Base-by-base conservation (phyloP, 2,797 vertebrate genomes). In the Rallus crepitans region DNA sequence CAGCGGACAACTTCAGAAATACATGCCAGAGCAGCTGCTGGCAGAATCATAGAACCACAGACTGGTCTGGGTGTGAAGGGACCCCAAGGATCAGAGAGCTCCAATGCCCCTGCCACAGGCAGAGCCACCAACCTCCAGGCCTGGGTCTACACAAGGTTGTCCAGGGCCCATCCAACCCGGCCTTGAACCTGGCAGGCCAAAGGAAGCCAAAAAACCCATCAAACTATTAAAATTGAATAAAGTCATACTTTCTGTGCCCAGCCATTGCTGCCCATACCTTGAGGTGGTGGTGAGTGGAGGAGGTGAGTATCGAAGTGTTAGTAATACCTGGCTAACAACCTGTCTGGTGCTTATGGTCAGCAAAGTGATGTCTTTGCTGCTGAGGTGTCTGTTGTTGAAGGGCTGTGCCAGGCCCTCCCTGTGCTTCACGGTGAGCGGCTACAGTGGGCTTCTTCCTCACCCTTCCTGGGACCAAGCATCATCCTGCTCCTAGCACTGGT, bases 371-470 rank as follows among this genome's bases (percentile, higher is more conserved):
- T 59, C 63, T 57, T 63, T 53, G 52, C 35, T 28, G 28, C 63
- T 31, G 47, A 83, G 35, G 15, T 52, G 40, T 8, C 23, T 68
- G 59, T 35, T 9, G 0, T 2, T 48, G 60, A 42, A 73, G 21
- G 61, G 37, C 42, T 40, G 14, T 39, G 53, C 45, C 57, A 80
- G 19, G 28, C 25, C 23, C 12, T 47, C 18, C 30, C 33, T 63
- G 27, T 8, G 3, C 9, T 2, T 55, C 4, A 0, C 1, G 5
- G 10, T 37, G 47, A 47, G 80, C 25, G 20, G 12, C 37, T 12
- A 30, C 52, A 61, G 48, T 37, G 61, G n/a, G 9, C 50, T 64
- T 61, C 37, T 81, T 82, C 66, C 35, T 80, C 13, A 11, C 40
- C 25, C 14, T 33, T 53, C 56, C 66, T 61, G 48, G 55, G 24